phyloP scores from a whole-genome alignment of 2,888 invertebrate species.

The Tromatobia lineatoria region DNA sequence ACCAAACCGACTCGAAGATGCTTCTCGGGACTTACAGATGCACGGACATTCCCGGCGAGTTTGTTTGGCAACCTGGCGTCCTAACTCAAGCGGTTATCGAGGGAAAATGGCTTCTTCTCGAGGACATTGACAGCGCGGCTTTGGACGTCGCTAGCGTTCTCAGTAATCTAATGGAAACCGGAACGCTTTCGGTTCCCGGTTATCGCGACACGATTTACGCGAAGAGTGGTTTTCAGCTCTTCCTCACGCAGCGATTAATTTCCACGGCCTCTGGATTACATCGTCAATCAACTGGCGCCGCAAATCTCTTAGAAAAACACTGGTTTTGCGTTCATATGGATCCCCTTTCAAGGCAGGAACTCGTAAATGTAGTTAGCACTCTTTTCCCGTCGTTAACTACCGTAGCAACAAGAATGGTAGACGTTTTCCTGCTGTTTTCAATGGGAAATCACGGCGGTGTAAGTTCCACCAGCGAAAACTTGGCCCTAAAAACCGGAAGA shows the following conservation, averaged over 20 bases:
- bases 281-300: constrained; percentile 87
- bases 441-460: constrained; percentile 89
- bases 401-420: constrained; percentile 91
- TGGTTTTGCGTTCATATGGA: constrained; percentile 93
- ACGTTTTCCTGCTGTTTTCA: constrained; percentile 94
- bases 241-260: constrained; percentile 92
- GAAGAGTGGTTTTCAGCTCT: constrained; percentile 95
- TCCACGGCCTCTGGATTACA: constrained; percentile 75
- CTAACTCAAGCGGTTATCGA: constrained; percentile 94
- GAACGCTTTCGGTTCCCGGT: constrained; percentile 94
- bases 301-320: constrained; percentile 92
- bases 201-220: constrained; percentile 93
- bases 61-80: constrained; percentile 98
- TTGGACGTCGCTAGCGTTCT: constrained; percentile 96
- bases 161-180: constrained; percentile 94
- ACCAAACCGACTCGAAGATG: constrained; percentile 98
- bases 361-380: constrained; percentile 90
- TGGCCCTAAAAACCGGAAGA: constrained; percentile 87
- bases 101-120: constrained; percentile 96
- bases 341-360: constrained; percentile 91
- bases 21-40: constrained; percentile 97
- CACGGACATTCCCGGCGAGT: constrained; percentile 98
- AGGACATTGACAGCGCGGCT: constrained; percentile 98
- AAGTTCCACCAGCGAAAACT: constrained; percentile 82
- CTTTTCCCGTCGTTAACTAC: constrained; percentile 91